A percentile compares a stretch with the other conserved stretches of the same genome.
These are phyloP conservation scores for Aleiodes leptofemur DNA, from an alignment of 2,888 invertebrate species.

Conservation along the genomic window DNA sequence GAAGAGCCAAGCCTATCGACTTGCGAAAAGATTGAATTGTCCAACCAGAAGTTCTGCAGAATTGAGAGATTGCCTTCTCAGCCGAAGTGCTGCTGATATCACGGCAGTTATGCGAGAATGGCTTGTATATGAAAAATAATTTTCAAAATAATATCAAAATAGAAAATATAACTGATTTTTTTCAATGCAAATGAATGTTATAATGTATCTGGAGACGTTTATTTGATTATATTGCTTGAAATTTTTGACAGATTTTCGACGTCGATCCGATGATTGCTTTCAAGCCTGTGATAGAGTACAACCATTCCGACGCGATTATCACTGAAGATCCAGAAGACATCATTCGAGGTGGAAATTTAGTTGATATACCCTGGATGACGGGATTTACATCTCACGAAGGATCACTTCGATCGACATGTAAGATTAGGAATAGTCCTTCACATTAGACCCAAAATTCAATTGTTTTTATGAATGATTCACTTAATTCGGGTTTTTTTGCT, in stretches of 20 bases:
- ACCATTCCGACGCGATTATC: conserved; percentile 83
- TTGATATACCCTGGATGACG: conserved; percentile 83
- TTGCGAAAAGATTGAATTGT: conserved; percentile 81
- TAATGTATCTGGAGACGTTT: background rate
- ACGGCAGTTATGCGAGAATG: conserved; percentile 81
- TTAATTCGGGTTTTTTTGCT: background rate
- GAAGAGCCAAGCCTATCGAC: conserved; percentile 77
- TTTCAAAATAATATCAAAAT: too few species aligned
- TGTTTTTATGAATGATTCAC: background rate
- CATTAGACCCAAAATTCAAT: background rate
- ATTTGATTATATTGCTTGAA: background rate
- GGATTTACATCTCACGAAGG: conserved; percentile 87
- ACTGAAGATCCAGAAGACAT: conserved; percentile 79
- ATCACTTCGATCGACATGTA: conserved; percentile 80
- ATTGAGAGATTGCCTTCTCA: conserved; percentile 81
- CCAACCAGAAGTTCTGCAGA: conserved; percentile 76
- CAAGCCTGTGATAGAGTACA: conserved; percentile 85
- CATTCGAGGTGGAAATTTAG: conserved; percentile 76
- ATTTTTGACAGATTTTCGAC: conserved; percentile 82
- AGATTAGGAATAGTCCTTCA: conserved; percentile 58
- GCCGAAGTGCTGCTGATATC: conserved; percentile 80
- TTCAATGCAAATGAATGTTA: background rate
- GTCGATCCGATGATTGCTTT: conserved; percentile 89
- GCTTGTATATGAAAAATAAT: conserved; percentile 76
- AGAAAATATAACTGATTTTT: too few species aligned